phyloP scores from a whole-genome alignment of 2,888 invertebrate species.

The Podabrus alpinus region DNA sequence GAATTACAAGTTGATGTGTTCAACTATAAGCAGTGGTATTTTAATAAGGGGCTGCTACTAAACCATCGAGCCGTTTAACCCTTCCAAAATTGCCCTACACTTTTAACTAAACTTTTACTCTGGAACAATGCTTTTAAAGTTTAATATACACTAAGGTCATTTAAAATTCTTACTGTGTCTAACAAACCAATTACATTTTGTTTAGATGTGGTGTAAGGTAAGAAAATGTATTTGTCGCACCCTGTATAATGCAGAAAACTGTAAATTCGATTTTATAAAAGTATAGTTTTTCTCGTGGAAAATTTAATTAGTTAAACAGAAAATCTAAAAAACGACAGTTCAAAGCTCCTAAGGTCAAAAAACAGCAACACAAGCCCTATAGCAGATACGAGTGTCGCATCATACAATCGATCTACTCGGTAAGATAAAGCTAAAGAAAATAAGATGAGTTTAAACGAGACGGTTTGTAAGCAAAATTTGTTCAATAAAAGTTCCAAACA shows the following conservation, averaged over 20 bases:
- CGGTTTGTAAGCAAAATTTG: neutral
- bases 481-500: neutral
- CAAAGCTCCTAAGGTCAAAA: neutral
- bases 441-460: neutral
- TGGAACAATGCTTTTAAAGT: neutral
- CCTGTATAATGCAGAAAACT: neutral
- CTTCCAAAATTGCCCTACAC: neutral
- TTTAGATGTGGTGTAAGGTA: neutral
- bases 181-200: neutral
- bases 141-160: neutral
- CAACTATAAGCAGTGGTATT: neutral
- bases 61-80: neutral
- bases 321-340: neutral
- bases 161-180: neutral
- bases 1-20: neutral
- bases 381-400: neutral
- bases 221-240: neutral
- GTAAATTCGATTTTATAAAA: neutral
- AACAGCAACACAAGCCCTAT: neutral
- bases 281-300: neutral
- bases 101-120: neutral
- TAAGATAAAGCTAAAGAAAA: neutral
- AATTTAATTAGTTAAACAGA: neutral
- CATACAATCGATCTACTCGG: neutral
- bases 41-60: neutral